Percentiles rank a stretch among this genome's conserved stretches.
phyloP scores from a whole-genome alignment of 2,113 vertebrate genomes.

The Antechinus stuartii region DNA sequence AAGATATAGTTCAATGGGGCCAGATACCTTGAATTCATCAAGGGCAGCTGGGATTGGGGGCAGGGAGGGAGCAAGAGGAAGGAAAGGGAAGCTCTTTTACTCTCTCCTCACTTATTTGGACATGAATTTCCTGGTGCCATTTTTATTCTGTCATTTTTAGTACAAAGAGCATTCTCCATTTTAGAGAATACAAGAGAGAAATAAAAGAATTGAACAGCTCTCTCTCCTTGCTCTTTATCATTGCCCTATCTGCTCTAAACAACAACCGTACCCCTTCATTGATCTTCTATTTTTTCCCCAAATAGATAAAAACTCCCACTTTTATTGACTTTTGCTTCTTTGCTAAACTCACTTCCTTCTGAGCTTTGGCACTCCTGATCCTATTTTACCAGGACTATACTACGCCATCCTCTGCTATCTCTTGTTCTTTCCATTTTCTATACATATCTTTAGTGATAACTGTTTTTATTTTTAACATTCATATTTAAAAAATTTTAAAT shows the following conservation, averaged over 20 bases:
- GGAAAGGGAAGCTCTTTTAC: background rate
- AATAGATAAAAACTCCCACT: background rate
- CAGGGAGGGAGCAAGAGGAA: background rate
- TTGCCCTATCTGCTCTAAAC: background rate
- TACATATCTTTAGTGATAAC: no score
- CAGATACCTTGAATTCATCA: background rate
- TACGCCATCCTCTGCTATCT: no score
- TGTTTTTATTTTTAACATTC: no score
- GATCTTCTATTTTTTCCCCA: background rate
- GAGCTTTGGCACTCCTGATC: background rate
- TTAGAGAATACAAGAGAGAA: background rate
- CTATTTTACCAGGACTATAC: no score
- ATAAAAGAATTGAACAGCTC: background rate
- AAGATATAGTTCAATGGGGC: background rate
- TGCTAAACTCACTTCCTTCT: background rate
- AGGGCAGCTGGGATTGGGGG: background rate
- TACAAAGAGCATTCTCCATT: background rate
- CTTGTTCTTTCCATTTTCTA: no score
- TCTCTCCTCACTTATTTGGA: background rate
- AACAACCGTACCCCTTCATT: background rate
- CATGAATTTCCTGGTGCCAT: background rate
- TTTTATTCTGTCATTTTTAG: background rate
- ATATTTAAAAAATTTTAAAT: background rate
- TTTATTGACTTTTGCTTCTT: background rate
- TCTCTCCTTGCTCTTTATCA: background rate